phyloP scores from a whole-genome alignment of 2,113 vertebrate species.

The Arenaria interpres region DNA sequence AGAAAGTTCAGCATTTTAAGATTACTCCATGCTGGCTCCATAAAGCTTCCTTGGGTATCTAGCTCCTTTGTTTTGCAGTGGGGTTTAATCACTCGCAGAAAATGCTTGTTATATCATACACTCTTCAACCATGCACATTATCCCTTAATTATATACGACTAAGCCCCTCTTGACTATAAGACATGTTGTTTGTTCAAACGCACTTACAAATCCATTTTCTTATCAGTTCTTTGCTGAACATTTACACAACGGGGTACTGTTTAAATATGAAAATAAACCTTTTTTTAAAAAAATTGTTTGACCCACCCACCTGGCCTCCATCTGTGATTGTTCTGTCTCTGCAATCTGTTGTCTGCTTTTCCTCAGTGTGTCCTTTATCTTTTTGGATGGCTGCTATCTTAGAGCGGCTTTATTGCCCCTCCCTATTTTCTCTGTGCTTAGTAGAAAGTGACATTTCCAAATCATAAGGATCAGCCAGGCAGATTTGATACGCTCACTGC shows the following conservation, averaged over 20 bases:
- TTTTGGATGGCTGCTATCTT: slow-evolving; percentile 80
- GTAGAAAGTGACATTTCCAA: slow-evolving; percentile 64
- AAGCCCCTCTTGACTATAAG: slow-evolving; percentile 31
- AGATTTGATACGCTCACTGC: slow-evolving; percentile 81
- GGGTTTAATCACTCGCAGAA: slow-evolving; percentile 8
- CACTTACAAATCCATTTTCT: slow-evolving; percentile 70
- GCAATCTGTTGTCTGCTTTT: slow-evolving; percentile 76
- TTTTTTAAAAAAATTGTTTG: slow-evolving; percentile 71
- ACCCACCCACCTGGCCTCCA: slow-evolving; percentile 80
- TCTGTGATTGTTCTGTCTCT: slow-evolving; percentile 74
- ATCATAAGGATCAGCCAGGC: slow-evolving; percentile 73
- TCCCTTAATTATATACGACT: slow-evolving; percentile 45
- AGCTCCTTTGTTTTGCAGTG: slow-evolving; percentile 1
- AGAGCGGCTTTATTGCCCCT: slow-evolving; percentile 58
- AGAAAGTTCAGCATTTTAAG: background rate
- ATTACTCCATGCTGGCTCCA: background rate
- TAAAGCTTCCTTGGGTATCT: background rate
- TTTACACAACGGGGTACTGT: slow-evolving; percentile 53
- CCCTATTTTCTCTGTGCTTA: slow-evolving; percentile 44
- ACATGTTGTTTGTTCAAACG: slow-evolving; percentile 51
- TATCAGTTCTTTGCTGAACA: slow-evolving; percentile 64
- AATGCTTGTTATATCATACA: background rate
- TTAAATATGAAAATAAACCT: slow-evolving; percentile 81
- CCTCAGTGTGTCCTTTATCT: slow-evolving; percentile 79
- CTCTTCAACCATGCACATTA: slow-evolving; percentile 34